Percentiles rank a stretch among this genome's conserved stretches.
These are phyloP conservation scores for Ganaspis brasiliensis DNA, from an alignment of 2,888 invertebrate species.

Conservation along the genomic window DNA sequence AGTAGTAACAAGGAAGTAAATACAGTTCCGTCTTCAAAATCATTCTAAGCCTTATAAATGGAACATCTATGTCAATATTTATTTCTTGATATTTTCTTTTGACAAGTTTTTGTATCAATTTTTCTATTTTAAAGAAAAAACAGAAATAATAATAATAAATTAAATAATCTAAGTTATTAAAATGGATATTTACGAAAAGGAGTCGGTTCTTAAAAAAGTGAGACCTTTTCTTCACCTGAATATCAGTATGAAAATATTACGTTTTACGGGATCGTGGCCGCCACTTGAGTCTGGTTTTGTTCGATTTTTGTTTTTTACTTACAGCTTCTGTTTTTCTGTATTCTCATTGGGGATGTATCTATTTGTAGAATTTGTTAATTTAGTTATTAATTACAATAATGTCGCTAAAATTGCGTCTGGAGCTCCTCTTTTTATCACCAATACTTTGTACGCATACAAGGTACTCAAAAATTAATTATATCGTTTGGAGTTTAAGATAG, in stretches of 20 bases:
- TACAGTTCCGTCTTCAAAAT: too few relatives aligned
- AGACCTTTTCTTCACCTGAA: slow-evolving; percentile 67
- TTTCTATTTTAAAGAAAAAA: too few relatives aligned
- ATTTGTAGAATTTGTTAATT: slow-evolving; percentile 61
- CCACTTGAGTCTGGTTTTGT: slow-evolving; percentile 47
- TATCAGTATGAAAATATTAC: slow-evolving; percentile 65
- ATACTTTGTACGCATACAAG: slow-evolving; percentile 66
- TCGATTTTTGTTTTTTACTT: slow-evolving; percentile 59
- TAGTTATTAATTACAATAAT: slow-evolving; percentile 64
- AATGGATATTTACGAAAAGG: slow-evolving; percentile 6
- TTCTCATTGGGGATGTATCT: slow-evolving; percentile 65
- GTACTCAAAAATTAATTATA: too few relatives aligned
- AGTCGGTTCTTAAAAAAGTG: slow-evolving; percentile 48
- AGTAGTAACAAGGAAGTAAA: too few relatives aligned
- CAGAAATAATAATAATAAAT: too few relatives aligned
- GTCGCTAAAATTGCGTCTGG: slow-evolving; percentile 63
- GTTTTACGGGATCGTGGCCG: slow-evolving; percentile 70
- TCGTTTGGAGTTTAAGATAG: too few relatives aligned
- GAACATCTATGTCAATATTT: too few relatives aligned
- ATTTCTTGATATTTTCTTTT: too few relatives aligned
- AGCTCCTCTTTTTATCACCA: slow-evolving; percentile 69
- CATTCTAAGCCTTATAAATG: too few relatives aligned
- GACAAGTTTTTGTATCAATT: too few relatives aligned
- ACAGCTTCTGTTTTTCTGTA: slow-evolving; percentile 57
- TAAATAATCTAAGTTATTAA: too few relatives aligned